phyloP scores from a whole-genome alignment of 2,113 vertebrate genomes.

The Athene cunicularia region DNA sequence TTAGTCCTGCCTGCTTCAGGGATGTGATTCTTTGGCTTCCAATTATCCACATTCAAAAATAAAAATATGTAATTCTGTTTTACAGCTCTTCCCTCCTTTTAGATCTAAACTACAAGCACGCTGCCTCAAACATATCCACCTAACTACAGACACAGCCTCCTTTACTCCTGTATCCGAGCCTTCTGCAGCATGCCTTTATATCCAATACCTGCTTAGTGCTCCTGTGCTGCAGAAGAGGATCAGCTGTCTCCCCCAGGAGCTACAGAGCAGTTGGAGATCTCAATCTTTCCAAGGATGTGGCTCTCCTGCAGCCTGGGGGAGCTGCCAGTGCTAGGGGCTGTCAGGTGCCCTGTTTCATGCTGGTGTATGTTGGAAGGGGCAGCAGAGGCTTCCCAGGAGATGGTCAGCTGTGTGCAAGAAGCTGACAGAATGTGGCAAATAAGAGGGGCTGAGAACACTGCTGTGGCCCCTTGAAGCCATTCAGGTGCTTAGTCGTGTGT shows the following conservation, averaged over 20 bases:
- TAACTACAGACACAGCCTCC: neutral
- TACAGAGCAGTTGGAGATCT: neutral
- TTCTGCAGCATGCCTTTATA: neutral
- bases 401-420: neutral
- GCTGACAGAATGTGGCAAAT: neutral
- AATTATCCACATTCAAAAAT: neutral
- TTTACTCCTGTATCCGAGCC: neutral
- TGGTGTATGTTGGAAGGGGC: neutral
- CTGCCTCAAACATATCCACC: neutral
- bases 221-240: neutral
- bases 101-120: neutral
- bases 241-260: neutral
- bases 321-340: neutral
- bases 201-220: neutral
- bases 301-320: neutral
- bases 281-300: neutral
- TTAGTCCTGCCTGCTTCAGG: neutral
- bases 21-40: neutral
- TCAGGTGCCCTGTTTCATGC: neutral
- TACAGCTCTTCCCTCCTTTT: neutral
- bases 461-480: neutral
- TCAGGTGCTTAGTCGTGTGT: neutral
- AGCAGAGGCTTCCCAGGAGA: neutral
- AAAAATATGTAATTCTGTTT: neutral
- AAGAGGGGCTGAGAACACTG: neutral